Conservation (phyloP, 92 coral and sea anemone species). For the Heliopora coerulea region DNA sequence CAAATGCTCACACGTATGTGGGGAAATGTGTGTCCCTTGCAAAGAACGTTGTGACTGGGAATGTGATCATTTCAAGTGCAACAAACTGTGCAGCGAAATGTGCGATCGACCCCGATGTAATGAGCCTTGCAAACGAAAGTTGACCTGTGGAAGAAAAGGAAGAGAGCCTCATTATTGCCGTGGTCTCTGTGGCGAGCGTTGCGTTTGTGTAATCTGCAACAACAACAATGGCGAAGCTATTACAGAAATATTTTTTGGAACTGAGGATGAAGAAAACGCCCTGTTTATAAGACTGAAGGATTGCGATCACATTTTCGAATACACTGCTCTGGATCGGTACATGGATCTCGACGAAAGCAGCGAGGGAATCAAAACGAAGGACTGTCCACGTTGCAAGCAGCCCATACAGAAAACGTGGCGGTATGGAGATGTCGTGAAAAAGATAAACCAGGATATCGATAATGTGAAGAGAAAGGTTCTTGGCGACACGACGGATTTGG, state of each 20-base stretch:
- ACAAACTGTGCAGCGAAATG: conserved; percentile 61
- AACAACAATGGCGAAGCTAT: conserved; percentile 45
- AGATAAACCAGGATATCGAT: conserved; percentile 60
- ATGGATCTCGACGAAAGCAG: conserved; percentile 28
- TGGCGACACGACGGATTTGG: conserved; percentile 39
- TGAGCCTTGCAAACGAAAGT: conserved; percentile 52
- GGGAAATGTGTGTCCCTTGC: conserved; percentile 67
- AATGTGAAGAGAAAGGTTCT: conserved; percentile 53
- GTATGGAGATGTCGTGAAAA: conserved; percentile 68
- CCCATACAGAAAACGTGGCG: conserved; percentile 67
- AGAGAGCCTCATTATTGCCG: conserved; percentile 6
- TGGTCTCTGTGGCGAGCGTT: conserved; percentile 60
- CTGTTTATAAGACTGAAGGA: conserved; percentile 68
- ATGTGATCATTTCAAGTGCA: conserved; percentile 68
- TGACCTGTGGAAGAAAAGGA: conserved; percentile 23
- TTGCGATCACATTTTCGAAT: conserved; percentile 78
- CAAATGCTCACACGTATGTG: conserved; percentile 53
- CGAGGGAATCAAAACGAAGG: conserved; percentile 54
- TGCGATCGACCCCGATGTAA: conserved; percentile 82
- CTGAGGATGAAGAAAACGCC: conserved; percentile 70
- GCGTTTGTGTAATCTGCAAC: conserved; percentile 69
- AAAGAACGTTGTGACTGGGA: conserved; percentile 66
- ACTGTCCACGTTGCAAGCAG: conserved; percentile 74
- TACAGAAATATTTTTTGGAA: conserved; percentile 59
- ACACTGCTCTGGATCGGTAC: conserved; percentile 63